Conservation (phyloP, 2,797 vertebrate species). For the Eulemur rubriventer region DNA sequence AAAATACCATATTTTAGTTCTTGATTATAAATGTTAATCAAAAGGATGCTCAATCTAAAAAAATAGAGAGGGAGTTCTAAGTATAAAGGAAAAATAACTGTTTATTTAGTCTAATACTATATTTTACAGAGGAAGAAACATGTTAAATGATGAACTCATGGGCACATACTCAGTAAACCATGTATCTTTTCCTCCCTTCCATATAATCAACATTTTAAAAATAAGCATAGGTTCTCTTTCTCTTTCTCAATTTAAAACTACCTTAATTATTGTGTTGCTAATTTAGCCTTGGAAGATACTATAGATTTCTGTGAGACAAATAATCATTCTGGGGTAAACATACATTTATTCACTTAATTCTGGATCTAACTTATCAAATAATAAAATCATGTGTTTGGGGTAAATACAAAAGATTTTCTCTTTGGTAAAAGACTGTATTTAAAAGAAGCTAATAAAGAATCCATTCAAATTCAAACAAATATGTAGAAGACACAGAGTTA, state of each 20-base stretch:
- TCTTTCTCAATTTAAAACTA: constrained; percentile 2
- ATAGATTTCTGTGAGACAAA: background rate
- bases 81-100: background rate
- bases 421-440: background rate
- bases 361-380: background rate
- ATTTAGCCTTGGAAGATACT: background rate
- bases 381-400: background rate
- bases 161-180: background rate
- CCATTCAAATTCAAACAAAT: background rate
- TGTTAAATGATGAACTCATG: background rate
- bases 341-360: background rate
- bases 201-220: background rate
- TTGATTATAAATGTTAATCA: background rate
- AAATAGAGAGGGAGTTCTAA: background rate
- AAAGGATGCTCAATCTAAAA: background rate
- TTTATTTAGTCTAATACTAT: background rate
- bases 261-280: background rate
- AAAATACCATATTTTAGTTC: background rate
- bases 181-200: background rate
- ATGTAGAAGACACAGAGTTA: background rate
- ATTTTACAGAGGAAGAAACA: background rate
- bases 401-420: background rate
- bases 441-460: background rate
- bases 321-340: background rate
- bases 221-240: background rate